phyloP scores from a whole-genome alignment of 2,113 vertebrate genomes.

The Megaceryle maxima region DNA sequence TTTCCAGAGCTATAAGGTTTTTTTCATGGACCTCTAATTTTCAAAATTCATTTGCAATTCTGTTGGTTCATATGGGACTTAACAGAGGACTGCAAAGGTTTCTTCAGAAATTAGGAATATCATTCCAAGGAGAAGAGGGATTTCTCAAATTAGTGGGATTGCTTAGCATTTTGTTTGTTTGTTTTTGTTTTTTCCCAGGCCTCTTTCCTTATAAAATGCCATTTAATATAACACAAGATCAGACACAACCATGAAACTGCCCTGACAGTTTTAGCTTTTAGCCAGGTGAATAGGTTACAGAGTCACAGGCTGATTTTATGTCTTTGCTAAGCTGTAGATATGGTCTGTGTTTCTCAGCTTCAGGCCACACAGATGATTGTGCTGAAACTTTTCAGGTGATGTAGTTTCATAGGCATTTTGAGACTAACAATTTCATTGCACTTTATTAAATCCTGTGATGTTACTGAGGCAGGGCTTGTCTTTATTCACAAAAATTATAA shows the following conservation, averaged over 20 bases:
- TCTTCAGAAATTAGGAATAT: not conserved
- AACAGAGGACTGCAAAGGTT: not conserved
- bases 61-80: not conserved
- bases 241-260: not conserved
- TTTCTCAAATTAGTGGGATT: not conserved
- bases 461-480: not conserved
- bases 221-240: not conserved
- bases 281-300: not conserved
- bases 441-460: not conserved
- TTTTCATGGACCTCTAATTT: not conserved
- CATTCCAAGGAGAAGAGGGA: not conserved
- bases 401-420: not conserved
- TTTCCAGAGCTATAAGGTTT: not conserved
- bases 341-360: not conserved
- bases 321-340: not conserved
- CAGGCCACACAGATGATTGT: not conserved
- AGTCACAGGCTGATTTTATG: not conserved
- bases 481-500: not conserved
- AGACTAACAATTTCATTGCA: not conserved
- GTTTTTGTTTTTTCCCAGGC: not conserved
- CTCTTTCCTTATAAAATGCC: not conserved
- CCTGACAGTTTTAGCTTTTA: not conserved
- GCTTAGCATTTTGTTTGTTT: not conserved
- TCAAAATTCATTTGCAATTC: not conserved
- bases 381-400: not conserved